Evolutionary conservation across 2,888 invertebrate genomes (phyloP).

Genomic region (Cerceris rybyensis): DNA sequence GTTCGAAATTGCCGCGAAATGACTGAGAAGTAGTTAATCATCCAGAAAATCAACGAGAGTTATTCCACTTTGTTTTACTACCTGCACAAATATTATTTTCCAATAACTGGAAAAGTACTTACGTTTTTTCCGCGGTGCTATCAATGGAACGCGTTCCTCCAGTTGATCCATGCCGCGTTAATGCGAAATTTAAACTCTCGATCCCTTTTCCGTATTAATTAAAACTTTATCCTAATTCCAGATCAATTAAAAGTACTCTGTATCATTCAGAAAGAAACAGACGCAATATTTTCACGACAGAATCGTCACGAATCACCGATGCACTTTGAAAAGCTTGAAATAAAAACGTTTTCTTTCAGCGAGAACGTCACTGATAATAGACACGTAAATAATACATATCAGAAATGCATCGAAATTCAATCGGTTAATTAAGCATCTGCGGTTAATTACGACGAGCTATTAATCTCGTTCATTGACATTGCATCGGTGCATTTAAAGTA

Average conservation of each 20-base stretch:
- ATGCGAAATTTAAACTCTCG: not conserved
- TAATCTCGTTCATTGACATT: no score
- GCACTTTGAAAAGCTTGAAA: not conserved
- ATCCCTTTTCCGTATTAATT: not conserved
- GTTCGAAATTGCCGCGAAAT: not conserved
- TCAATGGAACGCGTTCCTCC: slow-evolving; percentile 38
- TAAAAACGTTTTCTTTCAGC: not conserved
- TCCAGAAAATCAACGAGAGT: not conserved
- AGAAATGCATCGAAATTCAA: no score
- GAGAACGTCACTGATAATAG: not conserved
- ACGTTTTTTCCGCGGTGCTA: slow-evolving; percentile 37
- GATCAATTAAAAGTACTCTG: not conserved
- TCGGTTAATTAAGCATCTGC: no score
- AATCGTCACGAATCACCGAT: no score
- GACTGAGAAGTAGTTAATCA: not conserved
- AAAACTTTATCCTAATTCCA: not conserved
- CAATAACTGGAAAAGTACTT: slow-evolving; percentile 32
- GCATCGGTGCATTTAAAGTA: no score
- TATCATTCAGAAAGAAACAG: not conserved
- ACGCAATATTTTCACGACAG: not conserved
- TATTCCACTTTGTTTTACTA: not conserved
- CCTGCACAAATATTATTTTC: not conserved
- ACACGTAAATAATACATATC: not conserved
- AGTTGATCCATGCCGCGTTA: slow-evolving; percentile 26
- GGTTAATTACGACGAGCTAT: no score